These are phyloP conservation scores for Eretmocerus hayati DNA, from an alignment of 2,888 invertebrate species.

Conservation along the genomic window DNA sequence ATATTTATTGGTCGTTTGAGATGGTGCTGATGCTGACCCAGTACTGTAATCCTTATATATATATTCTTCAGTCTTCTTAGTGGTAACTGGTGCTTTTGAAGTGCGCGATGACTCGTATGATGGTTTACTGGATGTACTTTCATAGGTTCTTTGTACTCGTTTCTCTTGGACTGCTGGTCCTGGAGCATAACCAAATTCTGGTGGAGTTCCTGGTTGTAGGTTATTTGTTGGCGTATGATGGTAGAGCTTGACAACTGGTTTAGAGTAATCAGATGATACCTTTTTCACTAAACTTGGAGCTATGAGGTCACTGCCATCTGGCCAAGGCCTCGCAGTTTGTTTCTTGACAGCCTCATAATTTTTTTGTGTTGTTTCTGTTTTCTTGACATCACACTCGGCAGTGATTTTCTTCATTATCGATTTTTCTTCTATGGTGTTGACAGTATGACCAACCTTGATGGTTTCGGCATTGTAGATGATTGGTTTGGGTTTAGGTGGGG, in stretches of 20 bases:
- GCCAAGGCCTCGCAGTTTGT: conserved; percentile 49
- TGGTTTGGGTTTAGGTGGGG: conserved; percentile 33
- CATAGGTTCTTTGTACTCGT: conserved; percentile 52
- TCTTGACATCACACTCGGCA: conserved; percentile 35
- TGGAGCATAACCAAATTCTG: conserved; percentile 60
- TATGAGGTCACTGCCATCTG: conserved; percentile 47
- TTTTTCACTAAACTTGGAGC: conserved; percentile 50
- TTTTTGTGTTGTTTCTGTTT: conserved; percentile 36
- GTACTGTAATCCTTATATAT: conserved; percentile 29
- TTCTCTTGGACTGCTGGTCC: conserved; percentile 51
- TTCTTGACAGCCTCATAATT: conserved; percentile 43
- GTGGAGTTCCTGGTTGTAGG: conserved; percentile 60
- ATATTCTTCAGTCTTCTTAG: conserved; percentile 38
- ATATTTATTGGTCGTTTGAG: conserved; percentile 46
- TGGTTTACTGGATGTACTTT: conserved; percentile 51
- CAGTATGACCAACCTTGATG: conserved; percentile 43
- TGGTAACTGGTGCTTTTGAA: conserved; percentile 52
- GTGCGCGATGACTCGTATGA: conserved; percentile 52
- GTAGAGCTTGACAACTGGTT: conserved; percentile 29
- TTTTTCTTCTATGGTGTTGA: conserved; percentile 42
- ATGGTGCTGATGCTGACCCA: conserved; percentile 46
- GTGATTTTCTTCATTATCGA: conserved; percentile 40
- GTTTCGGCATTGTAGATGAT: conserved; percentile 47
- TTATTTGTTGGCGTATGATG: conserved; percentile 25
- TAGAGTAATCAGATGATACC: conserved; percentile 29